Conservation (phyloP, 92 coral and sea anemone species). For the Actinostola sp. region DNA sequence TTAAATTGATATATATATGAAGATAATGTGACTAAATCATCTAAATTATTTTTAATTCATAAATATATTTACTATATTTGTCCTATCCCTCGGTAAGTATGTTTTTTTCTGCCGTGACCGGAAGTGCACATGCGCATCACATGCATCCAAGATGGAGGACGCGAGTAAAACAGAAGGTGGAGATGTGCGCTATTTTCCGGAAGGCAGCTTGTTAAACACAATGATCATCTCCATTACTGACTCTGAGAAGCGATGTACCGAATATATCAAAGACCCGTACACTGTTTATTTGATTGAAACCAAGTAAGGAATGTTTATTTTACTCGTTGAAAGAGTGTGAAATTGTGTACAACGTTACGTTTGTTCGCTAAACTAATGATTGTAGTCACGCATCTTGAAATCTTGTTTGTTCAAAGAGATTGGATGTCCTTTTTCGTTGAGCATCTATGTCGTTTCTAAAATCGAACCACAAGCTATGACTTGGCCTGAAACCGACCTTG, state of each 20-base stretch:
- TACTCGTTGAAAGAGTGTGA: no score
- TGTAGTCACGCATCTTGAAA: no score
- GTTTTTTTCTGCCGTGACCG: background rate
- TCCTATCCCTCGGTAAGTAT: background rate
- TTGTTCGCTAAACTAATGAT: no score
- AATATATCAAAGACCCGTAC: slow-evolving; percentile 91
- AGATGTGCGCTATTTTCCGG: slow-evolving; percentile 81
- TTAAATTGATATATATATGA: no score
- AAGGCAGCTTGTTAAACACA: slow-evolving; percentile 86
- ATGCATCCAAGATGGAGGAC: slow-evolving; percentile 78
- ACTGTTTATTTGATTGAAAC: slow-evolving; percentile 94
- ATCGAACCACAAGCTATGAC: no score
- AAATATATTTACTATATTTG: background rate
- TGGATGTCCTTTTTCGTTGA: no score
- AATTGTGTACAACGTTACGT: background rate
- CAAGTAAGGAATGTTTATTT: slow-evolving; percentile 66
- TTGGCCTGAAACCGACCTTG: no score
- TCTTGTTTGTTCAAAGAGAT: no score
- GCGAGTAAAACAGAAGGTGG: slow-evolving; percentile 34
- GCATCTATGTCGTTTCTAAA: no score
- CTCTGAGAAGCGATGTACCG: slow-evolving; percentile 87
- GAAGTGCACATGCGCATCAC: slow-evolving; percentile 37
- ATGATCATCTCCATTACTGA: slow-evolving; percentile 92
- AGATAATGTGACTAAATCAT: background rate
- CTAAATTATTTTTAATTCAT: background rate